phyloP scores from a whole-genome alignment of 2,113 vertebrate genomes.

The Pristiophorus japonicus region DNA sequence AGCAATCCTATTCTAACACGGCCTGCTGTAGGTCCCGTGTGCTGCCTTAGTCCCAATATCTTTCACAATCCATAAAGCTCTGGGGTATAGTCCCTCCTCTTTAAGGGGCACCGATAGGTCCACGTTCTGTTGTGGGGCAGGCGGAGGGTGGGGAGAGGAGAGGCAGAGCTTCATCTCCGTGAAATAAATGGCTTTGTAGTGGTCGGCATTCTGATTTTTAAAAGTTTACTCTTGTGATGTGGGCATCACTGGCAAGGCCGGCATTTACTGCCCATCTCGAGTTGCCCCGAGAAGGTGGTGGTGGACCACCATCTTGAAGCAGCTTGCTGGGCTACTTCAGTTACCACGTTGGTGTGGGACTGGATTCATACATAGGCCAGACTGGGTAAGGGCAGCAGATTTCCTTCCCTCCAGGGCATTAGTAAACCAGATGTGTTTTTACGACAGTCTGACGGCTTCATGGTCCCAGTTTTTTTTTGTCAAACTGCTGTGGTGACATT shows the following conservation, averaged over 20 bases:
- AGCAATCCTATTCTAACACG: background rate
- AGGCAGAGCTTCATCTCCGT: background rate
- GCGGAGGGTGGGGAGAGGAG: background rate
- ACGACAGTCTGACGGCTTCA: background rate
- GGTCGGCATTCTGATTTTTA: background rate
- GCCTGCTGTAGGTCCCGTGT: no score
- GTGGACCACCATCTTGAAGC: background rate
- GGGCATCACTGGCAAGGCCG: background rate
- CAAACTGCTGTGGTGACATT: background rate
- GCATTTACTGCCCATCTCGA: background rate
- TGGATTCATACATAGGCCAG: background rate
- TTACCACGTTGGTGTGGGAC: background rate
- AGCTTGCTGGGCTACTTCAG: background rate
- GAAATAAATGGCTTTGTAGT: background rate
- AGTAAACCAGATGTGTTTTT: background rate
- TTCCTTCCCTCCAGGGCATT: background rate
- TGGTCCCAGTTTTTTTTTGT: background rate
- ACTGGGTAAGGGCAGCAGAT: background rate
- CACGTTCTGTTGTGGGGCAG: background rate
- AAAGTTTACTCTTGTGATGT: background rate
- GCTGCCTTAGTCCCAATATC: no score
- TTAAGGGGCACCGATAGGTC: background rate
- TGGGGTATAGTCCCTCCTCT: background rate
- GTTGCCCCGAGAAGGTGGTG: background rate
- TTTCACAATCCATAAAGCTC: no score